Evolutionary conservation across 2,113 vertebrate species (phyloP).

Genomic region (Eudyptes chrysolophus): DNA sequence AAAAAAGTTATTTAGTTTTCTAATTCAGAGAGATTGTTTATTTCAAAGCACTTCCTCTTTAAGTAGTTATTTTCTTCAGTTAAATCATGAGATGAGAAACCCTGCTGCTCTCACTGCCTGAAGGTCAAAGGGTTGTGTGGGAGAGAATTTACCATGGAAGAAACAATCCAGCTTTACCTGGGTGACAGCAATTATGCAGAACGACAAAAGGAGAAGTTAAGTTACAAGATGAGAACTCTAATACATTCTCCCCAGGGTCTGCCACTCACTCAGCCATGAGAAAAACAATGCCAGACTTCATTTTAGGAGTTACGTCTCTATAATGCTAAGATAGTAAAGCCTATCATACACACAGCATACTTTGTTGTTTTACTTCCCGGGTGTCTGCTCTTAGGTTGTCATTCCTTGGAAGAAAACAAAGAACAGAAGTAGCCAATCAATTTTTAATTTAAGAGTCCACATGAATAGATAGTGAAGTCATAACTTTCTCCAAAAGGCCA

Average conservation of each 20-base stretch:
- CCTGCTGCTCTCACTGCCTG: slow-evolving; percentile 60
- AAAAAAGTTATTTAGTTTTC: slow-evolving; percentile 5
- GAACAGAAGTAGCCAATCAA: neutral
- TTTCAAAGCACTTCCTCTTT: slow-evolving; percentile 47
- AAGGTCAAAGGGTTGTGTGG: slow-evolving; percentile 67
- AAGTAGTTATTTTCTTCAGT: slow-evolving; percentile 36
- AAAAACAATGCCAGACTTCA: slow-evolving; percentile 44
- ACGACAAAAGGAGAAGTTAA: slow-evolving; percentile 73
- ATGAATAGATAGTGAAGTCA: slow-evolving; percentile 8
- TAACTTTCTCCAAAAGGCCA: slow-evolving; percentile 12
- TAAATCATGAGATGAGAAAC: slow-evolving; percentile 13
- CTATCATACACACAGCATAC: neutral
- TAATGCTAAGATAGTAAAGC: slow-evolving; percentile 36
- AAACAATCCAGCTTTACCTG: slow-evolving; percentile 76
- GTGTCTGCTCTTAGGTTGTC: slow-evolving; percentile 26
- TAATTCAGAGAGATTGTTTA: slow-evolving; percentile 11
- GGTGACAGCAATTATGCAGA: slow-evolving; percentile 81
- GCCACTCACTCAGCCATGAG: slow-evolving; percentile 71
- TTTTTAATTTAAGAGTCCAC: slow-evolving; percentile 49
- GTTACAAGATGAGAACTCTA: slow-evolving; percentile 68
- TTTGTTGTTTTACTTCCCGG: slow-evolving; percentile 38
- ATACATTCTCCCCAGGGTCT: slow-evolving; percentile 75
- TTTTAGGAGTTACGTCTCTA: slow-evolving; percentile 36
- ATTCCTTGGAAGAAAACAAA: slow-evolving; percentile 26
- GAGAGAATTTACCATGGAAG: slow-evolving; percentile 66